A percentile compares a stretch with the other conserved stretches of the same genome.
phyloP scores from a whole-genome alignment of 2,113 vertebrate genomes.

The Clarias macrocephalus region DNA sequence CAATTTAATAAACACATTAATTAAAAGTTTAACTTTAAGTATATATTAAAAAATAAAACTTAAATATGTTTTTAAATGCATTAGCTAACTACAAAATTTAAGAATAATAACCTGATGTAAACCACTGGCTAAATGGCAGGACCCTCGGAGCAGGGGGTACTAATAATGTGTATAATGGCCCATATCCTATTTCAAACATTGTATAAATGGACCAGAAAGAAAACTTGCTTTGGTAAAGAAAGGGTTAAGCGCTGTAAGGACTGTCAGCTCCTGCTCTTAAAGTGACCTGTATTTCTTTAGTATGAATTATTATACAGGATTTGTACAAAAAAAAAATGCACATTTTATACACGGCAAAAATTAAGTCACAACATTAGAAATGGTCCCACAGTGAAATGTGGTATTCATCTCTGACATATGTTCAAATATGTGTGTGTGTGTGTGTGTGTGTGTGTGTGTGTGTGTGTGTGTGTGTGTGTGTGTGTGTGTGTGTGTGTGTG shows the following conservation, averaged over 20 bases:
- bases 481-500: too few relatives aligned
- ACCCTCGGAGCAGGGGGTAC: neutral
- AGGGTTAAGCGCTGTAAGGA: neutral
- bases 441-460: too few relatives aligned
- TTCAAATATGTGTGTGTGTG: neutral
- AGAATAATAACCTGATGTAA: neutral
- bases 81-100: too few relatives aligned
- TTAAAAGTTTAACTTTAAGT: too few relatives aligned
- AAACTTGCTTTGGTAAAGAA: neutral
- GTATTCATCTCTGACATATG: neutral
- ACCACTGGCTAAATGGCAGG: neutral
- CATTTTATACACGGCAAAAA: slow-evolving; percentile 51
- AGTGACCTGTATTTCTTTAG: neutral
- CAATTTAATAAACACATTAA: too few relatives aligned
- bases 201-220: neutral
- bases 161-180: neutral
- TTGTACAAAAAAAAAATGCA: slow-evolving; percentile 12
- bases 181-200: neutral
- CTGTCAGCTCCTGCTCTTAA: neutral
- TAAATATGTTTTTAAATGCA: too few relatives aligned
- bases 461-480: too few relatives aligned
- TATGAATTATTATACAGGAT: slow-evolving; percentile 53
- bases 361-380: slow-evolving; percentile 45
- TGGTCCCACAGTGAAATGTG: neutral
- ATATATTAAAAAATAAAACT: too few relatives aligned